Percentiles rank a stretch among this genome's conserved stretches.
Conservation (phyloP, 2,797 vertebrate genomes). For the Eulemur mongoz region DNA sequence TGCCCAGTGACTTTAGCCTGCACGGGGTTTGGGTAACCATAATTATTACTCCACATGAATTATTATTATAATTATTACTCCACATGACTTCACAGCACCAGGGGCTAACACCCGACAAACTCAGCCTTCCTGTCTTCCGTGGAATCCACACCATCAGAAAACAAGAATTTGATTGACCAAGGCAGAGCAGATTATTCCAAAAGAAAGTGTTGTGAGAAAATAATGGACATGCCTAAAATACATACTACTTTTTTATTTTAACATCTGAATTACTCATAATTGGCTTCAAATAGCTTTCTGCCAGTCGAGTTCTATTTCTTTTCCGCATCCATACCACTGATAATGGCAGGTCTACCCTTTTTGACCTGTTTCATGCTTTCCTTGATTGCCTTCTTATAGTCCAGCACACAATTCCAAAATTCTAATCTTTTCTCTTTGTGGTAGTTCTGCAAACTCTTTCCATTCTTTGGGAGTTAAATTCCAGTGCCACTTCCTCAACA, state of each 20-base stretch:
- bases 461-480: conserved; percentile 28
- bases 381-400: not conserved
- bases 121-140: not conserved
- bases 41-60: not conserved
- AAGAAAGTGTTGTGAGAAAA: not conserved
- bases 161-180: not conserved
- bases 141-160: not conserved
- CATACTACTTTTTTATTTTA: not conserved
- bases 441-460: not conserved
- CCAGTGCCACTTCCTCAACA: not conserved
- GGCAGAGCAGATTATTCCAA: not conserved
- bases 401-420: not conserved
- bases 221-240: not conserved
- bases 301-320: not conserved
- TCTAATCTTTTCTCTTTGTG: not conserved
- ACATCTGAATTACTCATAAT: not conserved
- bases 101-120: not conserved
- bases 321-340: not conserved
- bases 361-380: not conserved
- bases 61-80: not conserved
- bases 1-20: not conserved
- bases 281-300: not conserved
- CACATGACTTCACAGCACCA: not conserved
- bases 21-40: not conserved
- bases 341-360: not conserved